Conservation (phyloP, 2,888 invertebrate genomes). For the Drosophila koepferae region DNA sequence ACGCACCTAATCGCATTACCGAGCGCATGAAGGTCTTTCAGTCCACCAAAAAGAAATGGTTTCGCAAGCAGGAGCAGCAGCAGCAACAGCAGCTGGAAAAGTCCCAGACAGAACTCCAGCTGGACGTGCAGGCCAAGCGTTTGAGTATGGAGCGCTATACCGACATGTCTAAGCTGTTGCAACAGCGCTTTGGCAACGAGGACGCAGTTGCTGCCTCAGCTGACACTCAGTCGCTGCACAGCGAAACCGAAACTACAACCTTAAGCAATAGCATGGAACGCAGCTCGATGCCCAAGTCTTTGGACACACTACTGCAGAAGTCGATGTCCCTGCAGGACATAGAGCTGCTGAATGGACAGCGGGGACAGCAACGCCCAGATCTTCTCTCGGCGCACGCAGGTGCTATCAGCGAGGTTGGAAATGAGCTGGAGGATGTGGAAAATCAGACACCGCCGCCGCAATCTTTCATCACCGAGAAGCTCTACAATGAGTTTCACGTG, state of each 20-base stretch:
- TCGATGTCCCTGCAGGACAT: conserved; percentile 85
- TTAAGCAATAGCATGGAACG: conserved; percentile 76
- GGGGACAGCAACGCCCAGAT: conserved; percentile 78
- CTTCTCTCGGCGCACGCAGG: conserved; percentile 78
- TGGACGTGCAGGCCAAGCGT: conserved; percentile 88
- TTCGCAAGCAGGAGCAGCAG: conserved; percentile 85
- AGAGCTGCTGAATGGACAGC: conserved; percentile 79
- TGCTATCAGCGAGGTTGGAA: conserved; percentile 83
- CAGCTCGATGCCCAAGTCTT: conserved; percentile 55
- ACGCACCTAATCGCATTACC: conserved; percentile 75
- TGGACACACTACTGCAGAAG: conserved; percentile 80
- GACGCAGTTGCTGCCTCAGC: background rate
- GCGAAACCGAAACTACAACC: conserved; percentile 81
- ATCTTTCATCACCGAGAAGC: conserved; percentile 89
- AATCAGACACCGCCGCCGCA: conserved; percentile 86
- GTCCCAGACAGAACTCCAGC: conserved; percentile 82
- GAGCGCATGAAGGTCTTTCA: conserved; percentile 85
- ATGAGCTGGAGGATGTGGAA: conserved; percentile 81
- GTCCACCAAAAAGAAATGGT: conserved; percentile 89
- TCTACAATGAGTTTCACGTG: conserved; percentile 90
- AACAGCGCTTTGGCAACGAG: conserved; percentile 88
- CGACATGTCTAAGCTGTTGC: conserved; percentile 90
- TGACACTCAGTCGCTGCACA: conserved; percentile 53
- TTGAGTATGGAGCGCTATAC: conserved; percentile 90
- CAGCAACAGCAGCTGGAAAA: conserved; percentile 50